Base-by-base conservation (phyloP, 2,797 vertebrate genomes). In the Myiothlypis chrysogaster region DNA sequence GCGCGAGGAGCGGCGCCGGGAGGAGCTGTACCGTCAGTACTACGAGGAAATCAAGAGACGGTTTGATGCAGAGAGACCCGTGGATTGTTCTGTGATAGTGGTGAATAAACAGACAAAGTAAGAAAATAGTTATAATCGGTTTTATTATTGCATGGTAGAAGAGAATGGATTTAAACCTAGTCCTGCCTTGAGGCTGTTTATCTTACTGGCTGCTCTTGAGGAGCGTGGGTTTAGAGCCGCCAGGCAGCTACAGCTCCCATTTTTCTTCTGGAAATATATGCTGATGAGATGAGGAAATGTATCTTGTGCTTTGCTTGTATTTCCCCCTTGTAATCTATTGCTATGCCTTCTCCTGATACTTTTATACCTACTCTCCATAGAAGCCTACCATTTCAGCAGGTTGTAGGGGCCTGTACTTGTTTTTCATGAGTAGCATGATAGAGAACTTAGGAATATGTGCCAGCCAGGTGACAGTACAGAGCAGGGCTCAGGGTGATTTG, bases 51-150 rank as follows among this genome's bases (percentile, higher is more conserved):
- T 99, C 52, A 99, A 99, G 98, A 98, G 98, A 17, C 99, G 99
- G 76, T 98, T 99, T 21, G 99, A 99, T 93, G 97, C 98, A 0
- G 99, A 99, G 83, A 98, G 99, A 27, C 99, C 99, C 0, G 99
- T 99, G 11, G 99, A 99, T 97, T 99, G 99, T 95, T 99, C 99
- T 2, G 99, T 99, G 83, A 99, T 99, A 21, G 99, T 99, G 28
- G 99, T 99, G 96, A 99, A 99, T 97, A 99, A 99, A 89, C 98
- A 98, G 34, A 99, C 99, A 52, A 99, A 99, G 99, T 99, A 98
- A 98, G 99, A 71, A 50, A 81, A 28, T 19, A 59, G 16, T 75
- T 61, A 35, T 1, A 17, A 66, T n/a, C 6, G 1, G 10, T 52
- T 91, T 49, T 83, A 6, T 49, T 79, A 56, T 13, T 57, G 37